Evolutionary conservation across 2,113 vertebrate species (phyloP).

Genomic region (Eira barbara): DNA sequence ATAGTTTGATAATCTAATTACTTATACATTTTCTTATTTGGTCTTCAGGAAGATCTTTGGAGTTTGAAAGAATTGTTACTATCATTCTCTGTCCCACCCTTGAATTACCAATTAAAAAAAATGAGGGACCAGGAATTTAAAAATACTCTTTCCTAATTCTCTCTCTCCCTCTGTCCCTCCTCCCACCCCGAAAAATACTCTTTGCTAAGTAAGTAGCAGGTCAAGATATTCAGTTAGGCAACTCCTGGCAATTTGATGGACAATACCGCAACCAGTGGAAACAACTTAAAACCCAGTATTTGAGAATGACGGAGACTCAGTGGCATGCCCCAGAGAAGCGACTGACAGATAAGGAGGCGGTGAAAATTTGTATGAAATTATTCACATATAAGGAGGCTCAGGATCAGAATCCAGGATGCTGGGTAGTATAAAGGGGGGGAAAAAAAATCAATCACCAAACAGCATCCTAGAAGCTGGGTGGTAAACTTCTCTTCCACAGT

Average conservation of each 20-base stretch:
- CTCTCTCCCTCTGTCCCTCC: neutral
- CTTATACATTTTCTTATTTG: neutral
- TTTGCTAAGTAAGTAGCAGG: neutral
- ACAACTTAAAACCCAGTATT: neutral
- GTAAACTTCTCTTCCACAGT: neutral
- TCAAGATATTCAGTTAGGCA: neutral
- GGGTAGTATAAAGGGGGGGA: neutral
- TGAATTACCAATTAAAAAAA: neutral
- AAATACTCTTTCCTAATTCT: neutral
- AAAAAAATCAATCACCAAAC: neutral
- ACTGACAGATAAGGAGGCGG: neutral
- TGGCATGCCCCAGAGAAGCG: neutral
- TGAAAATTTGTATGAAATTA: neutral
- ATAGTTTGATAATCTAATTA: neutral
- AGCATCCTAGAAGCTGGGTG: neutral
- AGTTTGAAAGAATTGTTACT: neutral
- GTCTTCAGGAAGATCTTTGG: neutral
- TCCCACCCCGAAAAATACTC: neutral
- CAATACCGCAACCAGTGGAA: neutral
- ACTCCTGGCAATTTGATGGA: neutral
- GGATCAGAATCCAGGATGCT: neutral
- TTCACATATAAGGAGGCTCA: neutral
- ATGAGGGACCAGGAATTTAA: neutral
- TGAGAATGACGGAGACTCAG: neutral
- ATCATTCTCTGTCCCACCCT: neutral